Percentiles rank a stretch among this genome's conserved stretches.
Conservation (phyloP, 2,113 vertebrate species). For the Lethenteron reissneri region DNA sequence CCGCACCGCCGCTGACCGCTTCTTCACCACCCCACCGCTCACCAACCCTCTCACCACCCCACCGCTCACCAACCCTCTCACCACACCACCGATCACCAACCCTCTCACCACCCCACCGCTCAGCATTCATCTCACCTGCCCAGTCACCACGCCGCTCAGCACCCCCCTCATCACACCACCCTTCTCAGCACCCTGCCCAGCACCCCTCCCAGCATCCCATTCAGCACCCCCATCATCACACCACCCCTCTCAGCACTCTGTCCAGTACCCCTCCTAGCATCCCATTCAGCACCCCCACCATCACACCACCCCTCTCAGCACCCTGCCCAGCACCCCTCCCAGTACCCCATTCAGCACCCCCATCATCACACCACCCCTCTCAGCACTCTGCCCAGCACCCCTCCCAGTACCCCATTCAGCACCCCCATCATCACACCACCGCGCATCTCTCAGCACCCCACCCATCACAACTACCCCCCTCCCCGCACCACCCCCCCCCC, state of each 20-base stretch:
- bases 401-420: not conserved
- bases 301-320: not conserved
- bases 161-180: not conserved
- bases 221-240: not conserved
- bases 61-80: not conserved
- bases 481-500: not conserved
- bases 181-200: not conserved
- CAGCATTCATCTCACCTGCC: not conserved
- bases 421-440: not conserved
- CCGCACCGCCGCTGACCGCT: too few relatives aligned
- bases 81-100: not conserved
- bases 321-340: not conserved
- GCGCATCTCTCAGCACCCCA: not conserved
- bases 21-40: not conserved
- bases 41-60: not conserved
- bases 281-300: not conserved
- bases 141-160: not conserved
- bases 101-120: not conserved
- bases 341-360: not conserved
- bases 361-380: not conserved
- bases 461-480: not conserved
- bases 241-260: not conserved
- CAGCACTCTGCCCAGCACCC: not conserved
- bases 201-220: not conserved
- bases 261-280: not conserved